A percentile compares a stretch with the other conserved stretches of the same genome.
phyloP scores from a whole-genome alignment of 1,140 invertebrate genomes.

The Drosophila rhopaloa region DNA sequence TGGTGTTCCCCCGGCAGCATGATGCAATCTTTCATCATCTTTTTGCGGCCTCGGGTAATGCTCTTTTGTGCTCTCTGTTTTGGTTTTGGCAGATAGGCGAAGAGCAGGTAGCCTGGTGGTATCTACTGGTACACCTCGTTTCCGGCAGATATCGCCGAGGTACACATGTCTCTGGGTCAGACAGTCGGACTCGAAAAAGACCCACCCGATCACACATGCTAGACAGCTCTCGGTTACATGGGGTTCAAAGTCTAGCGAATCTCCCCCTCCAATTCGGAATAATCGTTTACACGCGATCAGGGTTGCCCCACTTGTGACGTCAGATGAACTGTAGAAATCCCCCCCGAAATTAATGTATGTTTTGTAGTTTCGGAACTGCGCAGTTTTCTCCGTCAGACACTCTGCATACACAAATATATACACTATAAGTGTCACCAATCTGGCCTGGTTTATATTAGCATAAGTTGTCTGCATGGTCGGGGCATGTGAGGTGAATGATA shows the following conservation, averaged over 20 bases:
- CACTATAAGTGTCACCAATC: slow-evolving; percentile 2
- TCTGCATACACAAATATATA: background rate
- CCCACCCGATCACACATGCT: background rate
- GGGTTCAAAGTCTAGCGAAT: slow-evolving; percentile 18
- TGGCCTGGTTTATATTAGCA: slow-evolving; percentile 51
- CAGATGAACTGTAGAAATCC: slow-evolving; percentile 17
- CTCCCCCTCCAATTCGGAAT: slow-evolving; percentile 3
- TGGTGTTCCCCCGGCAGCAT: slow-evolving; percentile 32
- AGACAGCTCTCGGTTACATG: slow-evolving; percentile 30
- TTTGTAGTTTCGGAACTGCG: slow-evolving; percentile 39
- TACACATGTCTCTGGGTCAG: slow-evolving; percentile 18
- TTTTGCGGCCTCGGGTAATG: slow-evolving; percentile 20
- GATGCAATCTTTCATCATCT: slow-evolving; percentile 81
- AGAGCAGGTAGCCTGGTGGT: slow-evolving; percentile 13
- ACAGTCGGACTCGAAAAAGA: background rate
- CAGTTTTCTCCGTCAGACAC: slow-evolving; percentile 23
- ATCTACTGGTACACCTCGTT: background rate
- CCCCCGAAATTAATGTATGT: slow-evolving; percentile 16
- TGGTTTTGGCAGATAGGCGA: slow-evolving; percentile 28
- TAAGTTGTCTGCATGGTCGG: slow-evolving; percentile 31
- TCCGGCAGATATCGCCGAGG: background rate
- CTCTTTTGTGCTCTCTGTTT: slow-evolving; percentile 25
- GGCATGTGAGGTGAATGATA: slow-evolving; percentile 34
- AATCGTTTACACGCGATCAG: slow-evolving; percentile 37
- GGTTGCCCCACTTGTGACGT: slow-evolving; percentile 47